Conservation (phyloP, 2,888 invertebrate species). For the Stramonita haemastoma region DNA sequence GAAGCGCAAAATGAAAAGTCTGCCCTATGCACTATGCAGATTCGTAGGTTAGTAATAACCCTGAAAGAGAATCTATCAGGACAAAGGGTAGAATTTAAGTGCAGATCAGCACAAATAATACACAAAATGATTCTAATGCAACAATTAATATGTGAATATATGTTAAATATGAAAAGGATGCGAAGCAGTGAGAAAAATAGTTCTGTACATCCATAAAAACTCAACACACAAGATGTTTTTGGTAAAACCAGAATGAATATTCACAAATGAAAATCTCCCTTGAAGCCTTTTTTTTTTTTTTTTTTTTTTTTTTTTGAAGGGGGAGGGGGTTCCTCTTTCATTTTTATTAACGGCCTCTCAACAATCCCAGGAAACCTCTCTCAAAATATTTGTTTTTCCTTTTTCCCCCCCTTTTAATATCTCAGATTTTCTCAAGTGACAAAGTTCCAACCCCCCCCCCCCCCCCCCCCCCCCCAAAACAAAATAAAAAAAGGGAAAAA, state of each 20-base stretch:
- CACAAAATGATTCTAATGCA: neutral
- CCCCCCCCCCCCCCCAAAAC: neutral
- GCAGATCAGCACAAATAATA: neutral
- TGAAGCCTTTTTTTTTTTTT: neutral
- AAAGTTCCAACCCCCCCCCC: neutral
- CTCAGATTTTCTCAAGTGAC: neutral
- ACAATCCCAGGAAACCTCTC: neutral
- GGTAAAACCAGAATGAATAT: neutral
- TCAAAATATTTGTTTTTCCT: neutral
- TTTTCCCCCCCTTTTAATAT: neutral
- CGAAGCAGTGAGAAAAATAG: neutral
- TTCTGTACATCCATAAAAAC: constrained; percentile 5
- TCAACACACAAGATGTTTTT: neutral
- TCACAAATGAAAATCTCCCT: neutral
- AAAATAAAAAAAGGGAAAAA: neutral
- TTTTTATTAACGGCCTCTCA: neutral
- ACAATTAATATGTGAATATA: neutral
- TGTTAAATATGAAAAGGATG: neutral
- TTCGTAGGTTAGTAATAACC: too few species aligned
- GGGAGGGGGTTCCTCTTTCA: neutral
- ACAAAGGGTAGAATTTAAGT: neutral
- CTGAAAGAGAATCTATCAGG: too few species aligned
- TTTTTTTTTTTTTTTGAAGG: too few species aligned
- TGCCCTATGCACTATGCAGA: too few species aligned
- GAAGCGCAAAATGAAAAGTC: too few species aligned